Percentiles rank a stretch among this genome's conserved stretches.
Conservation (phyloP, 2,113 vertebrate genomes). For the Blennius ocellaris region DNA sequence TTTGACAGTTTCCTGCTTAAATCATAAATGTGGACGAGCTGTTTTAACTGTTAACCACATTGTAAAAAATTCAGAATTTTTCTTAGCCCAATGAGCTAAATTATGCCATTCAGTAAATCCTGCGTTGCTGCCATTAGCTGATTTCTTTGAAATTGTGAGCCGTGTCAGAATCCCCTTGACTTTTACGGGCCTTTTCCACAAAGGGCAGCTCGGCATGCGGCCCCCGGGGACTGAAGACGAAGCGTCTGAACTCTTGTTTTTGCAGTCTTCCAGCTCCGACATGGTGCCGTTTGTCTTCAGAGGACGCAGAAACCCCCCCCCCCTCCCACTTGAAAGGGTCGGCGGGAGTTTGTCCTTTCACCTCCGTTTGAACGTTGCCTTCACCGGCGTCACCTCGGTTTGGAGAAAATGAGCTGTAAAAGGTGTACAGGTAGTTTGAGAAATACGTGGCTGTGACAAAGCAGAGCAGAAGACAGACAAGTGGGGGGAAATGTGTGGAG, state of each 20-base stretch:
- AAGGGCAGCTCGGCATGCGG: slow-evolving; percentile 55
- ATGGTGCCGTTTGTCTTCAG: slow-evolving; percentile 8
- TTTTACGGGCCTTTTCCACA: slow-evolving; percentile 54
- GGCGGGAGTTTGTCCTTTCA: neutral
- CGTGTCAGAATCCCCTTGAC: slow-evolving; percentile 49
- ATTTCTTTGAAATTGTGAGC: slow-evolving; percentile 48
- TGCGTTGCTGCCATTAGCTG: slow-evolving; percentile 44
- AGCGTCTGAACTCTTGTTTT: slow-evolving; percentile 13
- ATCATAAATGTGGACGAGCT: no score
- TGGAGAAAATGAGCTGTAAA: slow-evolving; percentile 42
- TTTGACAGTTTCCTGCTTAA: no score
- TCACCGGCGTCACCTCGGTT: slow-evolving; percentile 29
- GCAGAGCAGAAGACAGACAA: slow-evolving; percentile 9
- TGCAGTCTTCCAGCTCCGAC: slow-evolving; percentile 10
- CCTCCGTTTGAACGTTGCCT: slow-evolving; percentile 30
- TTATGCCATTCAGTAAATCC: slow-evolving; percentile 59
- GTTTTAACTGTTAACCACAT: no score
- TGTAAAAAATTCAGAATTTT: neutral
- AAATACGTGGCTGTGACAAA: slow-evolving; percentile 44
- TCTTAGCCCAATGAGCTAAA: slow-evolving; percentile 23
- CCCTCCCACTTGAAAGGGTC: slow-evolving; percentile 15
- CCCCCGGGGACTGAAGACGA: slow-evolving; percentile 24
- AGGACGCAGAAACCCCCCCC: neutral
- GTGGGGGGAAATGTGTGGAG: no score
- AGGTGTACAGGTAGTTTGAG: slow-evolving; percentile 26